phyloP scores from a whole-genome alignment of 2,888 invertebrate species.

The Hypomecis atomaria region DNA sequence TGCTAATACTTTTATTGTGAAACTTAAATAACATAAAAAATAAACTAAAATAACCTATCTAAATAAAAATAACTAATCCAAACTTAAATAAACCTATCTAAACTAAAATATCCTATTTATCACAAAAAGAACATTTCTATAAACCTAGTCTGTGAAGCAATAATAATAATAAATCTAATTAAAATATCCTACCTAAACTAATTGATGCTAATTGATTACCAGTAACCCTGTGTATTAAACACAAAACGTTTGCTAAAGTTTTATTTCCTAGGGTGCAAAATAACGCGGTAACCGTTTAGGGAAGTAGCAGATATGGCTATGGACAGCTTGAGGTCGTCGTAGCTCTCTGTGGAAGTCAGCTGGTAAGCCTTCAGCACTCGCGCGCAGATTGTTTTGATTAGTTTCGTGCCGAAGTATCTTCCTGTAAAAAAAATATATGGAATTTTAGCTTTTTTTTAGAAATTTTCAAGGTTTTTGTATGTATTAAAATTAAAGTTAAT shows the following conservation, averaged over 20 bases:
- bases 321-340: slow-evolving; percentile 59
- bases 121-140: no score
- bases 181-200: background rate
- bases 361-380: slow-evolving; percentile 60
- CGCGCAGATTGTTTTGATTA: slow-evolving; percentile 67
- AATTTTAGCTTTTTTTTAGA: no score
- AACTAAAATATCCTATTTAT: no score
- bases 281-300: slow-evolving; percentile 57
- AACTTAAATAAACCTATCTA: no score
- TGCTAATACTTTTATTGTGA: no score
- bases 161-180: background rate
- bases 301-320: slow-evolving; percentile 65
- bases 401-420: slow-evolving; percentile 63
- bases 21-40: no score
- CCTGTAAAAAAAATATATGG: slow-evolving; percentile 54
- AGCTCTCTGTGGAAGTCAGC: slow-evolving; percentile 55
- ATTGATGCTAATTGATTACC: background rate
- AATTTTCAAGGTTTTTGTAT: no score
- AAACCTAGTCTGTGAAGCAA: no score
- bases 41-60: no score
- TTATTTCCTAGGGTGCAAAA: slow-evolving; percentile 52
- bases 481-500: no score
- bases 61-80: no score
- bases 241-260: background rate
- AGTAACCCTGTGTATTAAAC: background rate